Evolutionary conservation across 2,888 invertebrate genomes (phyloP), one percentile per base, ranked within the genome.

Genomic region (Thymelicus lineola): DNA sequence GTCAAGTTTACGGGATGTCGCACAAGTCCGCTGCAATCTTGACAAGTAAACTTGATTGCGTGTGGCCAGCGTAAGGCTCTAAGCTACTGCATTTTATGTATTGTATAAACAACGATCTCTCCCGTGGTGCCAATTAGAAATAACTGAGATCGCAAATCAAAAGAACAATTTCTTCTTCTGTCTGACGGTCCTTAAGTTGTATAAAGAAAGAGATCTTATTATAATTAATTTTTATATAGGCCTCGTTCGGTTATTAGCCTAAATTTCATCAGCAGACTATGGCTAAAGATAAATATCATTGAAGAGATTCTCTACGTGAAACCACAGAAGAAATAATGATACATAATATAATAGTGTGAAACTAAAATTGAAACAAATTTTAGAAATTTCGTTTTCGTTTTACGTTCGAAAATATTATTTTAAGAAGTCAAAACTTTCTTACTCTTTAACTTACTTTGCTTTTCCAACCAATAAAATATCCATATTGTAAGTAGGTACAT

Each of bases 41-140:
- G n/a, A n/a, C n/a, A n/a, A n/a, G n/a, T n/a, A n/a, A n/a, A n/a
- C n/a, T n/a, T n/a, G n/a, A n/a, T n/a, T n/a, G n/a, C n/a, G n/a
- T n/a, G n/a, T n/a, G n/a, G n/a, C n/a, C n/a, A n/a, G n/a, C n/a
- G n/a, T 50, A 17, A 50, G 48, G 48, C 28, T 53, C 53, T n/a
- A 35, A 1, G 28, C 28, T 20, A 36, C 17, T 67, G 66, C 20
- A 53, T 61, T 50, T 20, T 15, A 28, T 59, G 14, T 35, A 60
- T 60, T 10, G 20, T 50, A 15, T 50, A 50, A 50, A 62, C 45
- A 50, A 68, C 45, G 75, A 75, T 75, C 76, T 78, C 79, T 77
- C 77, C 74, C 71, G 62, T 65, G 76, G 78, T 80, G 79, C 79
- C 79, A 80, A 79, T 76, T 77, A 77, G 71, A 60, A 28, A 53